A percentile compares a stretch with the other conserved stretches of the same genome.
Conservation (phyloP, 1,140 invertebrate genomes). For the Monochamus saltuarius region DNA sequence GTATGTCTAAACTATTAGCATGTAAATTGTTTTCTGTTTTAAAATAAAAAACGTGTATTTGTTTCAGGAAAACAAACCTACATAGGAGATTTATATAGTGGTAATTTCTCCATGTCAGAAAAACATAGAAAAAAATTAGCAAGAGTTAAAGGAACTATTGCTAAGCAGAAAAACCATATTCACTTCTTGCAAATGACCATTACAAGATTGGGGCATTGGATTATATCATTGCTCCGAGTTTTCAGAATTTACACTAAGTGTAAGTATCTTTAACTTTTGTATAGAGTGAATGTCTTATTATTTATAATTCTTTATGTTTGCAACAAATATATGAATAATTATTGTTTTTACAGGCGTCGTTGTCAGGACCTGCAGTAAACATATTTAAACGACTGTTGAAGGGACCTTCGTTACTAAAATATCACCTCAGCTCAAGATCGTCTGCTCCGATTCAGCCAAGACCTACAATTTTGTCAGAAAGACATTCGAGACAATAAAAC, state of each 20-base stretch:
- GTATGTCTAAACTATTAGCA: not conserved
- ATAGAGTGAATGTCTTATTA: not conserved
- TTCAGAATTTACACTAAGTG: not conserved
- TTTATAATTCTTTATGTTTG: not conserved
- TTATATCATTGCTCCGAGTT: conserved; percentile 4
- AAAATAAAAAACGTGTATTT: too few relatives aligned
- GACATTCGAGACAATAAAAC: too few relatives aligned
- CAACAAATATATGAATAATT: not conserved
- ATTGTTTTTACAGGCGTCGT: conserved; percentile 11
- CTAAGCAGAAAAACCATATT: not conserved
- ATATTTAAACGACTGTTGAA: conserved; percentile 18
- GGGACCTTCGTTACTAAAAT: conserved; percentile 17
- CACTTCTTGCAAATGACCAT: not conserved
- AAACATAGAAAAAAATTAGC: not conserved
- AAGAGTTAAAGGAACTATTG: not conserved
- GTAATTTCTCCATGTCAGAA: not conserved
- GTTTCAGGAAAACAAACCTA: too few relatives aligned
- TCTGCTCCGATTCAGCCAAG: conserved; percentile 46
- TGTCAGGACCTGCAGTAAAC: not conserved
- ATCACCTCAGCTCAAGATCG: conserved; percentile 15
- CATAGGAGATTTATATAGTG: too few relatives aligned
- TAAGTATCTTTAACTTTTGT: not conserved
- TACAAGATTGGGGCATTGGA: not conserved
- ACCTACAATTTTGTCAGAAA: conserved; percentile 50
- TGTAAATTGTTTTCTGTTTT: not conserved